A percentile compares a stretch with the other conserved stretches of the same genome.
Conservation (phyloP, 2,113 vertebrate species). For the Halichoeres trimaculatus region DNA sequence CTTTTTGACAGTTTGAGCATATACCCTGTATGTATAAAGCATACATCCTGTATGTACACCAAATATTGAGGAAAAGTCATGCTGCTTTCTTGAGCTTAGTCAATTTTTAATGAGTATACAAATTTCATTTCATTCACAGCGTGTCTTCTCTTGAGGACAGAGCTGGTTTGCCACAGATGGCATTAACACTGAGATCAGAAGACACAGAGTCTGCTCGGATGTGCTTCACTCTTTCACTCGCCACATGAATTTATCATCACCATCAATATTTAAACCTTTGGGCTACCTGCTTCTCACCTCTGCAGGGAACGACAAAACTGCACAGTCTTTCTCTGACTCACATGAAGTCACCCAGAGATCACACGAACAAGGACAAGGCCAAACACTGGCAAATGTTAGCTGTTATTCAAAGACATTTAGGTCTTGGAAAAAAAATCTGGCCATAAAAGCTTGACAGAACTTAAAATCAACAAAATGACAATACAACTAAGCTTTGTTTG, state of each 20-base stretch:
- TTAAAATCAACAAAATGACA: neutral
- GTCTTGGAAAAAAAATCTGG: neutral
- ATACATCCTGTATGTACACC: neutral
- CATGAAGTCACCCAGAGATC: conserved; percentile 9
- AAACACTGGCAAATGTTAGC: neutral
- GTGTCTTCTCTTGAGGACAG: neutral
- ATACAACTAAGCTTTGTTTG: conserved; percentile 15
- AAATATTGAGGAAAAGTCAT: neutral
- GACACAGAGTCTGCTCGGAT: conserved; percentile 23
- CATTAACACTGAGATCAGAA: conserved; percentile 6
- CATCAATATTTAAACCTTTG: conserved; percentile 79
- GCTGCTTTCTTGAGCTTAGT: neutral
- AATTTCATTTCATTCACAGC: conserved; percentile 5
- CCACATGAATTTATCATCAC: conserved; percentile 77
- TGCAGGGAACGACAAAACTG: conserved; percentile 60
- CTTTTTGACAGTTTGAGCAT: neutral
- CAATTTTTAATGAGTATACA: neutral
- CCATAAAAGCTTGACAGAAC: neutral
- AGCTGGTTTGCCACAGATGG: neutral
- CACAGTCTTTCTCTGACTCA: conserved; percentile 27
- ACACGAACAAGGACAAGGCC: neutral
- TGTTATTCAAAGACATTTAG: neutral
- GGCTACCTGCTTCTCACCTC: conserved; percentile 66
- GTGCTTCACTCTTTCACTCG: conserved; percentile 38
- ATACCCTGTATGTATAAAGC: neutral